Evolutionary conservation across 2,888 invertebrate species (phyloP).

Genomic region (Tachina lurida): DNA sequence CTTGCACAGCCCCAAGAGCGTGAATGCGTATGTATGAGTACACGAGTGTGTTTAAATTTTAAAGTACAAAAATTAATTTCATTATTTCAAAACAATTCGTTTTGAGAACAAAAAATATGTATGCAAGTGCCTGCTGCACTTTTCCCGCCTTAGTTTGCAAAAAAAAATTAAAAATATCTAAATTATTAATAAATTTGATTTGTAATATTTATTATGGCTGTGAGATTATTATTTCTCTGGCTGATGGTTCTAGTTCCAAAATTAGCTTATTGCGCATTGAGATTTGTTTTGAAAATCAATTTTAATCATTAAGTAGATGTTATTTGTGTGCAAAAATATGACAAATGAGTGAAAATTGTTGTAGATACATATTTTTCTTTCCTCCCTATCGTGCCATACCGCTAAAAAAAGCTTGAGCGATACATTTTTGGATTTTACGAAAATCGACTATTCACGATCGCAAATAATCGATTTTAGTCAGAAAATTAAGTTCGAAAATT

Average conservation of each 20-base stretch:
- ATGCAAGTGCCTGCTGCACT: not conserved
- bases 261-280: slow-evolving; percentile 58
- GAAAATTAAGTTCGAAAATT: too few relatives aligned
- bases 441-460: too few relatives aligned
- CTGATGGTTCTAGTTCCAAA: slow-evolving; percentile 37
- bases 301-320: not conserved
- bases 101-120: not conserved
- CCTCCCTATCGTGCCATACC: too few relatives aligned
- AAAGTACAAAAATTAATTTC: slow-evolving; percentile 16
- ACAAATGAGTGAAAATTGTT: not conserved
- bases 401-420: too few relatives aligned
- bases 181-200: slow-evolving; percentile 38
- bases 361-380: too few relatives aligned
- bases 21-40: not conserved
- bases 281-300: not conserved
- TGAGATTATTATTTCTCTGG: not conserved
- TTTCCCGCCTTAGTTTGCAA: slow-evolving; percentile 2
- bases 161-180: not conserved
- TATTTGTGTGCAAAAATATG: not conserved
- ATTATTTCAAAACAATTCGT: slow-evolving; percentile 7
- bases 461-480: too few relatives aligned
- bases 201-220: slow-evolving; percentile 37
- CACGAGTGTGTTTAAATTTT: not conserved
- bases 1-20: not conserved
- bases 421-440: too few relatives aligned